Conservation (phyloP, 2,113 vertebrate species). For the Fulmarus glacialis region DNA sequence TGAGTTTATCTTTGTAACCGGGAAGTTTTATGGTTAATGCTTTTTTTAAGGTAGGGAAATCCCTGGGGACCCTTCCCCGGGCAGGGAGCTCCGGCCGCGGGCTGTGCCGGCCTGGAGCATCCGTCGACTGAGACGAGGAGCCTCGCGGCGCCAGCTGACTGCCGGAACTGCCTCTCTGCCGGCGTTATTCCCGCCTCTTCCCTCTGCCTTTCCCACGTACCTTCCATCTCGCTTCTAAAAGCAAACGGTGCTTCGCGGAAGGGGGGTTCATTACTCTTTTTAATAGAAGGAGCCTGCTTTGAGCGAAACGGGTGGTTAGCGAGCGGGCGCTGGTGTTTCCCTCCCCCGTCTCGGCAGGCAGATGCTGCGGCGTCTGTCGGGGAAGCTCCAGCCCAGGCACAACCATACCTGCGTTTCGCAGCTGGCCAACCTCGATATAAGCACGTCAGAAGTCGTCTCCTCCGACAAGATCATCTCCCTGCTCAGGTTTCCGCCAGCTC, state of each 20-base stretch:
- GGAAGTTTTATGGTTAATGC: not conserved
- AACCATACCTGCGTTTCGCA: not conserved
- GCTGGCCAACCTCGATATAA: not conserved
- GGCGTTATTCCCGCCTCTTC: not conserved
- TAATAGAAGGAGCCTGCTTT: not conserved
- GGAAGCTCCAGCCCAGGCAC: not conserved
- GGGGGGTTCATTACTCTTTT: not conserved
- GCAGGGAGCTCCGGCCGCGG: rapidly evolving
- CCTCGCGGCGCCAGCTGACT: not conserved
- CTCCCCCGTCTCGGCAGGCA: not conserved
- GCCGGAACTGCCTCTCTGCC: not conserved
- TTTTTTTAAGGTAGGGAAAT: not conserved
- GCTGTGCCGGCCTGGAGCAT: not conserved
- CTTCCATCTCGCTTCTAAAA: not conserved
- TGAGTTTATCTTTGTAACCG: conserved; percentile 5
- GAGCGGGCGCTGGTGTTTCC: not conserved
- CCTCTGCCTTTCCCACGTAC: not conserved
- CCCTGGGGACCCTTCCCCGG: not conserved
- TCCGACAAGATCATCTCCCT: not conserved
- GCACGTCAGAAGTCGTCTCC: not conserved
- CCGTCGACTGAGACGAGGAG: not conserved
- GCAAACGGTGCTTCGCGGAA: not conserved
- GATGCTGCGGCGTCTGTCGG: not conserved
- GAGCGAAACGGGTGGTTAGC: not conserved
- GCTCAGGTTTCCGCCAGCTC: not conserved